These are phyloP conservation scores for Phodopus roborovskii DNA, from an alignment of 2,113 vertebrate species.

Conservation along the genomic window DNA sequence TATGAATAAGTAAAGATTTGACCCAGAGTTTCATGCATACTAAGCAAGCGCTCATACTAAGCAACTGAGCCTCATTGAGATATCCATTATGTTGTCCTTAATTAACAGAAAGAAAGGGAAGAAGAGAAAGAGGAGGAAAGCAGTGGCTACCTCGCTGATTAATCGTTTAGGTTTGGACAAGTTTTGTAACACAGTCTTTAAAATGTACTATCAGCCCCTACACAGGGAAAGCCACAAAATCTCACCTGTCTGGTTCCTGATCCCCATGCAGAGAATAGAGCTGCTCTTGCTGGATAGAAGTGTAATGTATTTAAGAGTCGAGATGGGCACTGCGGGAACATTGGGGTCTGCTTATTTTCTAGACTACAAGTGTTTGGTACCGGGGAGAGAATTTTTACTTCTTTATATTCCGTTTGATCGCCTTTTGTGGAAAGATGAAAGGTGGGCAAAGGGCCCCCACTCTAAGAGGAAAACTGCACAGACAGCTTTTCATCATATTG, in stretches of 20 bases:
- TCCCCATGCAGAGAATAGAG: not conserved
- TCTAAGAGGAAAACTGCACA: not conserved
- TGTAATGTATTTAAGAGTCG: slow-evolving; percentile 40
- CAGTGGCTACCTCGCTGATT: not conserved
- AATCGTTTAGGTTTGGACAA: slow-evolving; percentile 21
- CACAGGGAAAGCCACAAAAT: slow-evolving; percentile 25
- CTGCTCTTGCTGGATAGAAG: slow-evolving; percentile 17
- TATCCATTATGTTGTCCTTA: not conserved
- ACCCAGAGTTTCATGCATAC: not conserved
- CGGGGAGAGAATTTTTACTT: not conserved
- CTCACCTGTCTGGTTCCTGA: not conserved
- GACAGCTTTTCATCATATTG: not conserved
- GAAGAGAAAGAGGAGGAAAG: not conserved
- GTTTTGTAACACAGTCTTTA: slow-evolving; percentile 16
- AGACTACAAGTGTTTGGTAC: slow-evolving; percentile 24
- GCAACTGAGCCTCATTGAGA: not conserved
- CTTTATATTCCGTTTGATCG: not conserved
- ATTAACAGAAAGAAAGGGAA: not conserved
- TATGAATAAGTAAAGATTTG: not conserved
- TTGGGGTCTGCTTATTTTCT: slow-evolving; percentile 16
- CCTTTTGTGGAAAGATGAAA: slow-evolving; percentile 5
- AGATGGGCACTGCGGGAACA: not conserved
- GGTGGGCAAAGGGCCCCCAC: not conserved
- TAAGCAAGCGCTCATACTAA: not conserved
- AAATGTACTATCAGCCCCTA: not conserved